Evolutionary conservation across 2,113 vertebrate species (phyloP).

Genomic region (Pollachius pollachius): DNA sequence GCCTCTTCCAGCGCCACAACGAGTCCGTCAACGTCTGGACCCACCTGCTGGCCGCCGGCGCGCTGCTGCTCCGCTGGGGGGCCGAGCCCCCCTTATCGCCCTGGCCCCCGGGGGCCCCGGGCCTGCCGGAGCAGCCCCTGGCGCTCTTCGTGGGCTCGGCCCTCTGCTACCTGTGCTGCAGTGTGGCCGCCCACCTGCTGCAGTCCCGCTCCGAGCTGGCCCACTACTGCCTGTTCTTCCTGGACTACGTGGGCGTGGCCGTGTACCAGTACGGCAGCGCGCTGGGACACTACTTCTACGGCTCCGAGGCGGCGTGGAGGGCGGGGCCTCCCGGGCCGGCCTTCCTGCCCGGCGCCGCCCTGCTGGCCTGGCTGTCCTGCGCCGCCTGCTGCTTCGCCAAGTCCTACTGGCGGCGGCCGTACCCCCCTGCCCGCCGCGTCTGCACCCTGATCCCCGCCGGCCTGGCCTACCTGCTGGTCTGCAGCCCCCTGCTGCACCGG

Average conservation of each 20-base stretch:
- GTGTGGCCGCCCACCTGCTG: constrained; percentile 88
- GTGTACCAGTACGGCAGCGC: constrained; percentile 92
- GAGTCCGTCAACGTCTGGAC: constrained; percentile 93
- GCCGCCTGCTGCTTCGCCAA: constrained; percentile 91
- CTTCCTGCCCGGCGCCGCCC: constrained; percentile 82
- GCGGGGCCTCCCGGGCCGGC: constrained; percentile 73
- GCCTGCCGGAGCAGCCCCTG: constrained; percentile 82
- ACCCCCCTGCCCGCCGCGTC: constrained; percentile 73
- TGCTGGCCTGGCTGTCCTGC: constrained; percentile 91
- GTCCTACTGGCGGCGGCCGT: constrained; percentile 75
- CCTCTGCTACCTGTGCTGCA: constrained; percentile 87
- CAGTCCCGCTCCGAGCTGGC: constrained; percentile 94
- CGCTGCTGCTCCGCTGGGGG: constrained; percentile 82
- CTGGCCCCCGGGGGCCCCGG: constrained; percentile 80
- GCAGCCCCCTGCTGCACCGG: constrained; percentile 89
- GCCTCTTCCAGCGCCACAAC: constrained; percentile 92
- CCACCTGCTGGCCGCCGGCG: constrained; percentile 82
- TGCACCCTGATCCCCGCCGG: constrained; percentile 90
- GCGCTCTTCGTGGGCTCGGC: constrained; percentile 88
- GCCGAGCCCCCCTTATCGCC: constrained; percentile 73
- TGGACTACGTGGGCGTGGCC: constrained; percentile 93
- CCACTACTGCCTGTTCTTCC: constrained; percentile 92
- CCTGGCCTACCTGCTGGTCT: constrained; percentile 89
- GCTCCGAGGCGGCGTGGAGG: constrained; percentile 86
- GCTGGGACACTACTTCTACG: constrained; percentile 87